Conservation (phyloP, 2,888 invertebrate genomes). For the Synergus japonicus region DNA sequence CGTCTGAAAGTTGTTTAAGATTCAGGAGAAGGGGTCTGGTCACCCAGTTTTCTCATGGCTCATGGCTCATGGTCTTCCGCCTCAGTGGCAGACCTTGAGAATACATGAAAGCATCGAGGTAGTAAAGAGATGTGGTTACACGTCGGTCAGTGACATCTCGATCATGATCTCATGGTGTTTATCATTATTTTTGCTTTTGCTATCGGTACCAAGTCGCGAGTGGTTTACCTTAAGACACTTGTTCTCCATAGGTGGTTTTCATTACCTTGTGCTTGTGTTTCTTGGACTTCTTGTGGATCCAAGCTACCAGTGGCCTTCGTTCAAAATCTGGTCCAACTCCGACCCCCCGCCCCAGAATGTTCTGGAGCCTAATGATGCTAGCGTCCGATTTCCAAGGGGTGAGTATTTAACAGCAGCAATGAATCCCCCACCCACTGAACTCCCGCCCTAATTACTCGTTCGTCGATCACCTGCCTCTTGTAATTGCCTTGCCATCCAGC, state of each 20-base stretch:
- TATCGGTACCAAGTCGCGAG: constrained; percentile 25
- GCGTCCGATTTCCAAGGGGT: constrained; percentile 52
- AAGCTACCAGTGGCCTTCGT: constrained; percentile 61
- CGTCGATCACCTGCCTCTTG: constrained; percentile 33
- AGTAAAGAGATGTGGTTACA: constrained; percentile 40
- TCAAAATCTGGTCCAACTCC: constrained; percentile 56
- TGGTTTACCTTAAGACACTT: constrained; percentile 34
- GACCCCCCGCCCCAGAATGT: constrained; percentile 46
- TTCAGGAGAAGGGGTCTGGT: constrained; percentile 53
- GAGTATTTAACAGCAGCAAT: constrained; percentile 21
- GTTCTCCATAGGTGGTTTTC: neutral
- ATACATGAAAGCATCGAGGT: constrained; percentile 48
- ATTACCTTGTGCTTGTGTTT: constrained; percentile 44
- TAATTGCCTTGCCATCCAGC: constrained; percentile 38
- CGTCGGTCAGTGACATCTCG: constrained; percentile 41
- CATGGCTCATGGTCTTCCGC: constrained; percentile 48
- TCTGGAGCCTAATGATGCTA: constrained; percentile 44
- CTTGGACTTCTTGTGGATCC: constrained; percentile 55
- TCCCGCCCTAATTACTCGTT: constrained; percentile 23
- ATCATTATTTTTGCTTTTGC: constrained; percentile 38
- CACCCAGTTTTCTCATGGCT: constrained; percentile 48
- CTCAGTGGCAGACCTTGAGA: constrained; percentile 53
- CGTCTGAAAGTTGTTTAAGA: constrained; percentile 40
- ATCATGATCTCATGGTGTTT: constrained; percentile 48
- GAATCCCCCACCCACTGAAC: constrained; percentile 17